A percentile compares a stretch with the other conserved stretches of the same genome.
Conservation (phyloP, 2,113 vertebrate genomes). For the Carlito syrichta region DNA sequence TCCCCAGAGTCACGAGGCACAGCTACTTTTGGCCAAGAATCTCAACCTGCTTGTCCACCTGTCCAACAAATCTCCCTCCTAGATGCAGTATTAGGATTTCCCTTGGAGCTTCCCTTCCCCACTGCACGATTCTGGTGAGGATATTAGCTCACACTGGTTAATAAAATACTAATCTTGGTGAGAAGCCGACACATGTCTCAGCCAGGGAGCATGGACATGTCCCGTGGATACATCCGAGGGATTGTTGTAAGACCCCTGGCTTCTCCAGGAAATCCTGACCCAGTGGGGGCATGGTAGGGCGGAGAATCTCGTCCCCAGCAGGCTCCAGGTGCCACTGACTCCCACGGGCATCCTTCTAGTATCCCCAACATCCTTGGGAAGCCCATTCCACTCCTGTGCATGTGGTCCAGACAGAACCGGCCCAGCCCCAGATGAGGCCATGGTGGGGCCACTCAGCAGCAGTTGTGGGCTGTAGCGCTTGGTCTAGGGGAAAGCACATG, state of each 20-base stretch:
- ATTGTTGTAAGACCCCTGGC: too few relatives aligned
- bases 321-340: neutral
- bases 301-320: neutral
- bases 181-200: too few relatives aligned
- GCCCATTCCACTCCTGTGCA: neutral
- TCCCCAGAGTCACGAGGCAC: neutral
- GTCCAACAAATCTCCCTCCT: neutral
- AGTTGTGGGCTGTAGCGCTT: neutral
- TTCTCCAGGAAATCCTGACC: neutral
- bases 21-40: neutral
- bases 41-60: neutral
- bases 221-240: too few relatives aligned
- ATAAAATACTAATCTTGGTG: neutral
- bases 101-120: neutral
- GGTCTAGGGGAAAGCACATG: neutral
- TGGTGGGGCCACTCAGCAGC: neutral
- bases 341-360: too few relatives aligned
- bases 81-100: too few relatives aligned
- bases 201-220: neutral
- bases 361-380: too few relatives aligned
- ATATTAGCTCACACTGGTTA: neutral
- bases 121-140: neutral
- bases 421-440: too few relatives aligned
- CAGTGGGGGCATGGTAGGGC: neutral
- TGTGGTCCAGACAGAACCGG: neutral